Evolutionary conservation across 2,888 invertebrate species (phyloP), one percentile per base, ranked within the genome.

Genomic region (Phengaris arion): DNA sequence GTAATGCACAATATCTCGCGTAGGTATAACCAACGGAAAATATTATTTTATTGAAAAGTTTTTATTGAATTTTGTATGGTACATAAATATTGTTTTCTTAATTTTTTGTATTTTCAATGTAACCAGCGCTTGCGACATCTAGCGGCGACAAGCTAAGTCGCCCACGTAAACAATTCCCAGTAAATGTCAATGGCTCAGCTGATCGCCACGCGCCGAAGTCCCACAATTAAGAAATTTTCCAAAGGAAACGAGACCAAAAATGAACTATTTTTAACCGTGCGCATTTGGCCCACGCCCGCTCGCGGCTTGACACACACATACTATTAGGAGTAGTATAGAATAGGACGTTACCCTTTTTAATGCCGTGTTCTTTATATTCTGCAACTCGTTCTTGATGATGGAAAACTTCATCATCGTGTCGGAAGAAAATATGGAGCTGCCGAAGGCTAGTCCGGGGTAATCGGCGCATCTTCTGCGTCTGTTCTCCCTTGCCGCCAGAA

Each of bases 391-490:
- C 89, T 97, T 96, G 88, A 99, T 99, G 82, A 99, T 96, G 89
- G 97, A 98, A 92, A 99, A 98, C 94, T 98, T 99, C 97, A 99
- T 98, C 96, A 99, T 96, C 10, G 99, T 98, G 88, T 98, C 98
- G 76, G 98, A 98, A 86, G 98, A 98, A 94, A 98, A 98, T 86
- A 98, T 97, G 79, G 98, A 98, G 82, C 97, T 96, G 74, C 97
- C 98, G 87, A 98, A 98, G 2, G 98, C 98, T 77, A 98, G 92
- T 51, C 98, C 98, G 0, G 98, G 98, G 92, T 98, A 98, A 87
- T 98, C 98, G 64, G 98, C 96, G 90, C 98, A 98, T 89, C 98
- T 94, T 82, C 95, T 94, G 82, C 97, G 94, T 74, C 97, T 94
- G 77, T 95, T 96, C 86, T 98, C 98, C 79, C 97, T 94, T 85